phyloP scores from a whole-genome alignment of 2,113 vertebrate genomes.

The Psammodynastes pulverulentus region DNA sequence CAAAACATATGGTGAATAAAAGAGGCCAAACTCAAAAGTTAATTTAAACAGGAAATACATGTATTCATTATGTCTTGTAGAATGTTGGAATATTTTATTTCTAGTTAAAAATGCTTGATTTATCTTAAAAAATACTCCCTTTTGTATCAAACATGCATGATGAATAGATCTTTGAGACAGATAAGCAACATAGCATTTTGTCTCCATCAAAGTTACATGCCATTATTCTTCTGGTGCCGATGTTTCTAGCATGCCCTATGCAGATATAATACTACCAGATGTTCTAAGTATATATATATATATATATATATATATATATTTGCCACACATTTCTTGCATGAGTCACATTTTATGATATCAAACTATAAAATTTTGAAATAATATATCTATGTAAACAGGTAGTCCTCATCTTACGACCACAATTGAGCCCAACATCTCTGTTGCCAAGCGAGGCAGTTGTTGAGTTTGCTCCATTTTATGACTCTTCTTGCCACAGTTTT shows the following conservation, averaged over 20 bases:
- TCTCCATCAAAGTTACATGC: background rate
- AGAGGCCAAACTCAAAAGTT: background rate
- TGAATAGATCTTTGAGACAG: background rate
- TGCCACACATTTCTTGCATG: background rate
- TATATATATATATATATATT: too few relatives aligned
- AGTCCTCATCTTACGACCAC: background rate
- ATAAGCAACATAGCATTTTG: background rate
- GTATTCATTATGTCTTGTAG: background rate
- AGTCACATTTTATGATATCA: background rate
- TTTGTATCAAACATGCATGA: background rate
- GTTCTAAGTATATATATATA: background rate
- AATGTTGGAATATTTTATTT: background rate
- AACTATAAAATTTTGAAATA: background rate
- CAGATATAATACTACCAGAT: background rate
- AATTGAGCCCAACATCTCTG: background rate
- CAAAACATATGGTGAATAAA: background rate
- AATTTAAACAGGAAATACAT: background rate
- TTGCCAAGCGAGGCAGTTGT: background rate
- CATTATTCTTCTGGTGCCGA: background rate
- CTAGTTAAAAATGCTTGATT: background rate
- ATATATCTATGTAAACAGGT: background rate
- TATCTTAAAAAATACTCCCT: background rate
- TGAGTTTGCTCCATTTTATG: background rate
- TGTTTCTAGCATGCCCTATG: background rate
- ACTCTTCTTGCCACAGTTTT: background rate